Percentiles rank a stretch among this genome's conserved stretches.
phyloP scores from a whole-genome alignment of 1,140 invertebrate genomes.

The Calycopis cecrops region DNA sequence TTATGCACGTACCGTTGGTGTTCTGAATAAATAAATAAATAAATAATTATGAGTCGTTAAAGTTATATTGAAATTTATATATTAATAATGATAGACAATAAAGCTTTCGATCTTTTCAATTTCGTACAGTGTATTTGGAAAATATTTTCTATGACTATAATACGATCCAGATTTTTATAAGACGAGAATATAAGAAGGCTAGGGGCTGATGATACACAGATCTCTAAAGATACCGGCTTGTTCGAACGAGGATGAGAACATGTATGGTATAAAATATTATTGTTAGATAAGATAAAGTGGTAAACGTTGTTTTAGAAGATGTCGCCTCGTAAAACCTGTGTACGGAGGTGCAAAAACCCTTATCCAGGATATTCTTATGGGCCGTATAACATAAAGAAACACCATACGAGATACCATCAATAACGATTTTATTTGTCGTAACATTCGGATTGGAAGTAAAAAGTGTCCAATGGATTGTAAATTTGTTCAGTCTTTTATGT shows the following conservation, averaged over 20 bases:
- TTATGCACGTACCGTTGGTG: too few species aligned
- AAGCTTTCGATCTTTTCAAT: too few species aligned
- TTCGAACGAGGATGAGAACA: background rate
- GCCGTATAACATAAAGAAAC: constrained; percentile 6
- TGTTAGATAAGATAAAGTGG: constrained; percentile 36
- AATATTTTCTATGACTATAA: too few species aligned
- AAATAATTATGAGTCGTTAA: too few species aligned
- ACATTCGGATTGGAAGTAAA: constrained; percentile 6
- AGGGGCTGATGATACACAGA: constrained; percentile 4
- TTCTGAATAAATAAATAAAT: too few species aligned
- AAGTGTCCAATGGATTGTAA: constrained; percentile 8
- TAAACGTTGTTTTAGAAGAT: constrained; percentile 42
- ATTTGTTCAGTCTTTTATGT: background rate
- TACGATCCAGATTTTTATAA: too few species aligned
- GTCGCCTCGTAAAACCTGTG: constrained; percentile 43
- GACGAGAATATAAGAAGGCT: too few species aligned
- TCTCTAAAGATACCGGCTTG: background rate
- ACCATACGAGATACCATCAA: constrained; percentile 4
- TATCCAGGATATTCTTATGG: constrained; percentile 1
- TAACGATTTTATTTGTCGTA: constrained; percentile 3
- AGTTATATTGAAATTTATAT: too few species aligned
- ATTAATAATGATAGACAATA: too few species aligned
- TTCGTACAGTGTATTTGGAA: too few species aligned
- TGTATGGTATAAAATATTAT: constrained; percentile 47
- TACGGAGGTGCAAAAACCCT: constrained; percentile 15